phyloP scores from a whole-genome alignment of 2,797 vertebrate genomes.

The Pempheris klunzingeri region DNA sequence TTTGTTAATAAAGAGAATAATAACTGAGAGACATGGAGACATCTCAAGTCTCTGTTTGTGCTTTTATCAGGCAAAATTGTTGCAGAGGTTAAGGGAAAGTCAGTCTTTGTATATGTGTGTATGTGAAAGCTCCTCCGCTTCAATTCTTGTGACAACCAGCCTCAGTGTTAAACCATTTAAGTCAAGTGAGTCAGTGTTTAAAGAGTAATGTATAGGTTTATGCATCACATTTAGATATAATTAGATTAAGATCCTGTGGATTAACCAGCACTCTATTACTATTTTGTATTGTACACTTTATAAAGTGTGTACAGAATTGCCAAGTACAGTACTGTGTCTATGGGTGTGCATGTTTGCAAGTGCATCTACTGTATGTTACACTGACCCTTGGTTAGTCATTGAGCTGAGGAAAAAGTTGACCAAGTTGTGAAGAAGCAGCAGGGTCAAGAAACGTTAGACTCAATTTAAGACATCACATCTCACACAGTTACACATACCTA shows the following conservation, averaged over 20 bases:
- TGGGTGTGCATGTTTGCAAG: not conserved
- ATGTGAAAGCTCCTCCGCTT: not conserved
- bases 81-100: slow-evolving; percentile 11
- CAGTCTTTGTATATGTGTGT: not conserved
- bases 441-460: slow-evolving; percentile 40
- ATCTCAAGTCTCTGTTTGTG: slow-evolving; percentile 28
- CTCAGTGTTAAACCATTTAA: not conserved
- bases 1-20: slow-evolving; percentile 52
- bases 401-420: slow-evolving; percentile 33
- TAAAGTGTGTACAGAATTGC: not conserved
- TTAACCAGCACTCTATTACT: no score
- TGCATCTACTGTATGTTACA: not conserved
- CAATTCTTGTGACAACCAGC: not conserved
- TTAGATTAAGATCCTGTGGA: no score
- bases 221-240: not conserved
- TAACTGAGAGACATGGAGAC: slow-evolving; percentile 40
- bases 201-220: not conserved
- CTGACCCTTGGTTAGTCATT: slow-evolving; percentile 8
- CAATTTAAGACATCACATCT: slow-evolving; percentile 31
- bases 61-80: slow-evolving; percentile 28
- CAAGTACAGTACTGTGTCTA: no score
- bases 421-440: slow-evolving; percentile 18
- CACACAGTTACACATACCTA: slow-evolving; percentile 27
- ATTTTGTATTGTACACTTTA: not conserved
- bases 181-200: not conserved